These are phyloP conservation scores for Rhyacichthys aspro DNA, from an alignment of 2,797 vertebrate species.

Conservation along the genomic window DNA sequence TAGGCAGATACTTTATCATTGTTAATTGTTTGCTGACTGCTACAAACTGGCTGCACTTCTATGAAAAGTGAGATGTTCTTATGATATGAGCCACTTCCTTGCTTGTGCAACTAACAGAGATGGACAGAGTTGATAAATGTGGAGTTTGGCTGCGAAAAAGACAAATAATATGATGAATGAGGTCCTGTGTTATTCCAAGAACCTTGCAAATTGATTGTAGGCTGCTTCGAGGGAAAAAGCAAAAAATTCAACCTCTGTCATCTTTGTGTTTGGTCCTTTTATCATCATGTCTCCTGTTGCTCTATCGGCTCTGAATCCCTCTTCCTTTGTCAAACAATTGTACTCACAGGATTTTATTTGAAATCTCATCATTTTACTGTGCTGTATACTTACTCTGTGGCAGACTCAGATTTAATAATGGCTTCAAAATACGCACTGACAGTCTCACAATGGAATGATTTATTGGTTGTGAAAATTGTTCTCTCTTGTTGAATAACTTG, in stretches of 20 bases:
- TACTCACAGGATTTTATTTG: no score
- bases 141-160: constrained; percentile 26
- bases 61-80: constrained; percentile 5
- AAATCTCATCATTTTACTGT: no score
- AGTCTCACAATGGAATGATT: no score
- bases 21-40: not conserved
- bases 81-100: constrained; percentile 13
- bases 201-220: constrained; percentile 35
- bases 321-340: no score
- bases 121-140: constrained; percentile 14
- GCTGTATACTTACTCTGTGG: no score
- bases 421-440: no score
- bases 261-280: not conserved
- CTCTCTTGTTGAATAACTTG: no score
- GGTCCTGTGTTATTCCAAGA: constrained; percentile 33
- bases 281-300: no score
- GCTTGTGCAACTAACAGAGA: constrained; percentile 25
- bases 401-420: no score
- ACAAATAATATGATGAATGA: constrained; percentile 28
- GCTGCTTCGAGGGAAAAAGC: constrained; percentile 5
- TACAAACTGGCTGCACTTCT: not conserved
- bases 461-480: no score
- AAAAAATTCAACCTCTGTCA: constrained; percentile 1
- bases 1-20: not conserved
- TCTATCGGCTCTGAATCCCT: no score